Base-by-base conservation (phyloP, 2,797 vertebrate species). In the Lagorchestes hirsutus region DNA sequence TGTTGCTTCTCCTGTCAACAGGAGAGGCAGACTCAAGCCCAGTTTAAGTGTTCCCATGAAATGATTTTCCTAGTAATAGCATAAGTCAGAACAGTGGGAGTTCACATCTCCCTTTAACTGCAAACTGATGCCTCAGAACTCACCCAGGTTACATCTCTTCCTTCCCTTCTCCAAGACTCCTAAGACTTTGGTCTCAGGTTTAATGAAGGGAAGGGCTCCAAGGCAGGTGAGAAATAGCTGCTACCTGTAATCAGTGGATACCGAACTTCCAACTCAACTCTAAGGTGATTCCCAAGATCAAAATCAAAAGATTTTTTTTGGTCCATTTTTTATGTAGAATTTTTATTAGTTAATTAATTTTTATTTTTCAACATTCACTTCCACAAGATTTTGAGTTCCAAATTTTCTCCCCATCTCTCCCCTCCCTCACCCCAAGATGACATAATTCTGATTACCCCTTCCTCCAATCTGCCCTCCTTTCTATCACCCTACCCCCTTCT, bases 261-360 rank as follows among this genome's bases (percentile, higher is more conserved):
- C 93, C 62, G n/a, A 46, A 29, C 52, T 34, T 92, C 31, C 16
- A 55, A 24, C 34, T 74, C 34, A n/a, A 62, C 34, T 18, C 31
- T 94, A 96, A 94, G 40, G 50, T 50, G n/a, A 92, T 54, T 58
- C 52, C 52, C 87, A 87, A 92, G 59, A 93, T 52, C 34, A 87
- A 95, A 59, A 54, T 24, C 54, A 54, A 40, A 87, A 50, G 91
- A 96, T 95, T 27, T 22, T 22, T 55, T 56, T 56, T 52, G 5
- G 6, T 52, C 52, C 55, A 16, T 18, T 56, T 56, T 55, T 55
- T 22, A 56, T 56, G 55, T 56, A 22, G 18, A 56, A 56, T 56
- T 56, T 56, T 56, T 56, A 56, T 56, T 56, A 22, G 18, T 55
- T 55, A 55, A 55, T 55, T 6, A 52, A 52, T 52, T 52, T 55